Evolutionary conservation across 1,140 invertebrate genomes (phyloP).

Genomic region (Metaphire vulgaris): DNA sequence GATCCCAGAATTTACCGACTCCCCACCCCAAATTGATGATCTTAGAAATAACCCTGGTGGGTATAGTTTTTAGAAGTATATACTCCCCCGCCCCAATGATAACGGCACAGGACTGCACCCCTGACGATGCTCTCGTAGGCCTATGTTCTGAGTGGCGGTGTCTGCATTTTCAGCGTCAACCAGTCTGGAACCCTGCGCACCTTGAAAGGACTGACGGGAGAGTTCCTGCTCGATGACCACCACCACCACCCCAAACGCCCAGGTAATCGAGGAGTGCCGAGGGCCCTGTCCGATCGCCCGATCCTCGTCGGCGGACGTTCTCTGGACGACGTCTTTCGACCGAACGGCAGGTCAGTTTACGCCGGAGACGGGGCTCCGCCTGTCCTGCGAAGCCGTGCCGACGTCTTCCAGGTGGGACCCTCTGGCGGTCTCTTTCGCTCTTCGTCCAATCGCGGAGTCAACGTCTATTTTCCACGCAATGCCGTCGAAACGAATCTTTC

Average conservation of each 20-base stretch:
- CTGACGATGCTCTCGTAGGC: too few species aligned
- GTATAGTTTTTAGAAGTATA: too few species aligned
- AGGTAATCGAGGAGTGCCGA: too few species aligned
- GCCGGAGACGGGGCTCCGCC: background rate
- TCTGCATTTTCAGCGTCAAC: background rate
- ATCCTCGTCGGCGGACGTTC: too few species aligned
- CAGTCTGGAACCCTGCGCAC: slow-evolving; percentile 6
- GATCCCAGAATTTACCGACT: too few species aligned
- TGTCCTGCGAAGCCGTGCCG: slow-evolving; percentile 28
- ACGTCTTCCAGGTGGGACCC: slow-evolving; percentile 42
- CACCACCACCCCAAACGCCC: too few species aligned
- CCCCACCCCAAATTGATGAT: too few species aligned
- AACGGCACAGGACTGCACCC: too few species aligned
- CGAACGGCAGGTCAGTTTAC: background rate
- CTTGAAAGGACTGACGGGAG: background rate
- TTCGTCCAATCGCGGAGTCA: slow-evolving; percentile 35
- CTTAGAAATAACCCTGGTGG: too few species aligned
- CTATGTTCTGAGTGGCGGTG: too few species aligned
- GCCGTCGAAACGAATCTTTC: slow-evolving; percentile 33
- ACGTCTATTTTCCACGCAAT: slow-evolving; percentile 38
- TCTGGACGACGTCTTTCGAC: background rate
- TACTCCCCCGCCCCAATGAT: too few species aligned
- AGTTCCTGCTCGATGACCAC: background rate
- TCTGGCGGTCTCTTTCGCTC: slow-evolving; percentile 41
- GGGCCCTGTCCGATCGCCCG: too few species aligned